phyloP scores from a whole-genome alignment of 1,140 invertebrate species.

The Ylistrum balloti region DNA sequence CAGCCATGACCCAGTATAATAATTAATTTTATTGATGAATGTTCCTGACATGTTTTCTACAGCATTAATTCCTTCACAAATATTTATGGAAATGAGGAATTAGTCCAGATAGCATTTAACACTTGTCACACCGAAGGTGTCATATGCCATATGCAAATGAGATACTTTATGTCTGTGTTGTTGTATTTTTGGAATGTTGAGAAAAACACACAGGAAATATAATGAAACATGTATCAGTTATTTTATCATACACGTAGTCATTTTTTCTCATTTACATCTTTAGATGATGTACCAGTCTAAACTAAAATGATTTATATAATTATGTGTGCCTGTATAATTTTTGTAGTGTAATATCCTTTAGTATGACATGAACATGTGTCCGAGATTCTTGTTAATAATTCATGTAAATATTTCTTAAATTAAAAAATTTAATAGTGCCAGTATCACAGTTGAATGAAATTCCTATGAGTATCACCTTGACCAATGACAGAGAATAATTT shows the following conservation, averaged over 20 bases:
- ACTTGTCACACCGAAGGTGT: background rate
- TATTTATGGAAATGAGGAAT: constrained; percentile 11
- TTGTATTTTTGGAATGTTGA: background rate
- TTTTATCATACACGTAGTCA: too few species aligned
- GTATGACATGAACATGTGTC: too few species aligned
- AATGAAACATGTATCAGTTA: background rate
- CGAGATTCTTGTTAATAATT: too few species aligned
- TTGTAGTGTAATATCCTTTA: too few species aligned
- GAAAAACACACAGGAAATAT: background rate
- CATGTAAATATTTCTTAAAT: too few species aligned
- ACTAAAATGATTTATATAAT: too few species aligned
- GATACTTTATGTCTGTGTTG: background rate
- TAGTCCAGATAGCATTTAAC: background rate
- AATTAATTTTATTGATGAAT: constrained; percentile 24
- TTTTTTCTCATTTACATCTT: too few species aligned
- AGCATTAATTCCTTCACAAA: constrained; percentile 28
- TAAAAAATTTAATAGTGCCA: too few species aligned
- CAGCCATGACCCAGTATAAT: background rate
- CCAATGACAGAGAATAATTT: too few species aligned
- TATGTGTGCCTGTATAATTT: too few species aligned
- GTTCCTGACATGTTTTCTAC: constrained; percentile 17
- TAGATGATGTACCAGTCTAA: too few species aligned
- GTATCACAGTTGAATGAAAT: too few species aligned
- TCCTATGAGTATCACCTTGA: constrained; percentile 5
- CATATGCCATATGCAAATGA: constrained; percentile 23